Base-by-base conservation (phyloP, 2,888 invertebrate genomes). In the Augochlorella aurata region DNA sequence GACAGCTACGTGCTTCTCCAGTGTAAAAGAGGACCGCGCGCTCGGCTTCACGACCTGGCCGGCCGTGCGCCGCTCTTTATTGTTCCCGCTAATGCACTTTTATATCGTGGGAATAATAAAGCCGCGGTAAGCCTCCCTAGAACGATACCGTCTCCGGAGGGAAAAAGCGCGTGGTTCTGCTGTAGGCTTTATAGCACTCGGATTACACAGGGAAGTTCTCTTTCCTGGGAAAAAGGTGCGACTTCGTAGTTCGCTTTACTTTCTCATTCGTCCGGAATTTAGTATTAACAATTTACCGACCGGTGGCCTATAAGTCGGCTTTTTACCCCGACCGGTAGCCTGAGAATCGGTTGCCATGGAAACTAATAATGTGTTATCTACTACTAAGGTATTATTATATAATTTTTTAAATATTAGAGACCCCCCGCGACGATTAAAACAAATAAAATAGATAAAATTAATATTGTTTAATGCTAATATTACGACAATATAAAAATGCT, bases 91-190 rank as follows among this genome's bases (percentile, higher is more conserved):
- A 82, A 87, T 82, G 77, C 75, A 74, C 77, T 74, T 75, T 83
- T 74, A 79, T 73, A 83, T 83, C 77, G 78, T 52, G 58, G 69
- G 65, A 80, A 75, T 87, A 87, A 87, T 83, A 81, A 87, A 82
- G 74, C 71, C 58, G 67, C 47, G 58, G 61, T 83, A 84, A 85
- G 63, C 67, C 71, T 75, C 38, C 47, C 76, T 78, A 83, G 70
- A 70, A 82, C 79, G 78, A 67, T 67, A 61, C 16, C 61, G 16
- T 5, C 10, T 4, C 38, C 38, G 38, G 38, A 38, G 8, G 29
- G 29, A 16, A 29, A 61, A 61, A 29, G 14, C 14, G 29, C 16
- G 14, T 12, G 2, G 16, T 3, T 61, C 61, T 29, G 61, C 61
- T 12, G 61, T 24, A 8, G 61, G 61, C 61, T 61, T 61, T 61